These are phyloP conservation scores for Channa maculata DNA, from an alignment of 2,113 vertebrate genomes.

Conservation along the genomic window DNA sequence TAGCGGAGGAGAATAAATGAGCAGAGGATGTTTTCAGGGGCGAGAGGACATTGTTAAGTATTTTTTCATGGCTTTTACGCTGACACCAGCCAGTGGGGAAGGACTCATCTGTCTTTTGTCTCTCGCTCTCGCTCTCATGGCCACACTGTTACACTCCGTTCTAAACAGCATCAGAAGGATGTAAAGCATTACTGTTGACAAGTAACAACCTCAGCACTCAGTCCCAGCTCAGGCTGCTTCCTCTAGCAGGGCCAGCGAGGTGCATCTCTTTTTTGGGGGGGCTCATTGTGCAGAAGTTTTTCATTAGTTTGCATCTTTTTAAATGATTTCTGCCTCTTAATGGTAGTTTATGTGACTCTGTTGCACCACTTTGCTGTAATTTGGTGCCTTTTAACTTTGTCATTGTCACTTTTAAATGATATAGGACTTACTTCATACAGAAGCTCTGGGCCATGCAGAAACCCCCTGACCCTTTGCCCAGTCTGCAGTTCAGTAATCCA, in stretches of 20 bases:
- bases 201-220: slow-evolving; percentile 35
- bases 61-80: slow-evolving; percentile 13
- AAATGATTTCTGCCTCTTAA: no score
- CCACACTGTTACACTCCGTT: background rate
- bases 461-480: no score
- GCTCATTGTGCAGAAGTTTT: background rate
- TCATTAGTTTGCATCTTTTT: no score
- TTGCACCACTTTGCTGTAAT: no score
- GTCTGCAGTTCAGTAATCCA: no score
- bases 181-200: slow-evolving; percentile 31
- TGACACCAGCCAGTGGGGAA: background rate
- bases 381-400: no score
- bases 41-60: background rate
- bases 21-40: background rate
- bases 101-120: background rate
- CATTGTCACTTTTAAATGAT: no score
- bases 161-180: slow-evolving; percentile 5
- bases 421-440: no score
- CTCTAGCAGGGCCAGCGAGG: slow-evolving; percentile 21
- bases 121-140: background rate
- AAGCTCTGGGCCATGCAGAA: no score
- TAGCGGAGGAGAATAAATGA: slow-evolving; percentile 12
- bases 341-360: no score
- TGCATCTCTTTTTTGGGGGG: slow-evolving; percentile 28
- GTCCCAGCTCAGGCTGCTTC: slow-evolving; percentile 15